phyloP scores from a whole-genome alignment of 2,113 vertebrate species.

The Poicephalus meyeri region DNA sequence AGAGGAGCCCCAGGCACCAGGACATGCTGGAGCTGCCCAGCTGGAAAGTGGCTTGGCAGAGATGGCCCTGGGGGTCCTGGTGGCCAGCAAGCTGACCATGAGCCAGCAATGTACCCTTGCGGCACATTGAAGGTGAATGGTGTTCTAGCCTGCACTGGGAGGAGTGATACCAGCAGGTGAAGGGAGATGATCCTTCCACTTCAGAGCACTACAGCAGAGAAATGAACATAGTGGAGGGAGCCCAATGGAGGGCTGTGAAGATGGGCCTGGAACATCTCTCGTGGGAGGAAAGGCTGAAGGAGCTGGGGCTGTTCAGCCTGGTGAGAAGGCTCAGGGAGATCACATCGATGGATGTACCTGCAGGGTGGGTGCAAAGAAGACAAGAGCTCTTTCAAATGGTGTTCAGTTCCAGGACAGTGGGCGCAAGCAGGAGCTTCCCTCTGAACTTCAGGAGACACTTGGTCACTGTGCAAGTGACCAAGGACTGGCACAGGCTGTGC shows the following conservation, averaged over 20 bases:
- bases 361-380: background rate
- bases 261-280: background rate
- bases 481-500: background rate
- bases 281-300: background rate
- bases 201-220: background rate
- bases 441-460: background rate
- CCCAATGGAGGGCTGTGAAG: background rate
- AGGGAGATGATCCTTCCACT: background rate
- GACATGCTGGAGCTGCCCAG: background rate
- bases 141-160: background rate
- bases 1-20: background rate
- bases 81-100: background rate
- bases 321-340: background rate
- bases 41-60: background rate
- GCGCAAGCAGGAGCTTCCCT: background rate
- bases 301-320: background rate
- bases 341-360: too few species aligned
- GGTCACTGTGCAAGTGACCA: background rate
- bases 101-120: fast-evolving
- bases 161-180: background rate
- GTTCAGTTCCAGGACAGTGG: background rate
- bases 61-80: background rate
- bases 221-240: background rate
- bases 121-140: background rate
- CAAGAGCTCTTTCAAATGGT: background rate